Evolutionary conservation across 2,888 invertebrate genomes (phyloP).

Genomic region (Plagodis dolabraria): DNA sequence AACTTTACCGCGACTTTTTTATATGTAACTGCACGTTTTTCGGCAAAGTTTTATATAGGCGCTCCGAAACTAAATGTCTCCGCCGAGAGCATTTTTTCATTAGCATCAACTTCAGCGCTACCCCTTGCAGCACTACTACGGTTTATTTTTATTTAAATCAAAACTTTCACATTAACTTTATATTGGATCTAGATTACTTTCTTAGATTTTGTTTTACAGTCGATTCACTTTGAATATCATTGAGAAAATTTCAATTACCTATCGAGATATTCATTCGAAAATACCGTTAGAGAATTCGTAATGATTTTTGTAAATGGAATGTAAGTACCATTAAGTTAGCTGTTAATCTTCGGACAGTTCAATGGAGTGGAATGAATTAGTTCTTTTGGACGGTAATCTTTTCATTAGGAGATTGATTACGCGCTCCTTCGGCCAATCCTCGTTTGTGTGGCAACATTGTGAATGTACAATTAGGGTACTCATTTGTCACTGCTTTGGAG

Average conservation of each 20-base stretch:
- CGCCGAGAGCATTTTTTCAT: slow-evolving; percentile 34
- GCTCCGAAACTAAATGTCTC: slow-evolving; percentile 22
- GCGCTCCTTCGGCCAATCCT: slow-evolving; percentile 45
- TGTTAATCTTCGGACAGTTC: slow-evolving; percentile 44
- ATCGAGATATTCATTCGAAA: slow-evolving; percentile 7
- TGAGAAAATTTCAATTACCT: slow-evolving; percentile 10
- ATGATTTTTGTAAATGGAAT: slow-evolving; percentile 28
- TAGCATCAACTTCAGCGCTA: slow-evolving; percentile 22
- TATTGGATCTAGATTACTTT: slow-evolving; percentile 23
- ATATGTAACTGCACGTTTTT: slow-evolving; percentile 14
- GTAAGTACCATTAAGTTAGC: slow-evolving; percentile 33
- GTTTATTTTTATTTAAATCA: slow-evolving; percentile 15
- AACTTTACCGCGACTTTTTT: slow-evolving; percentile 13
- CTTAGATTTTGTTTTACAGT: slow-evolving; percentile 16
- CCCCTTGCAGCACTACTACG: slow-evolving; percentile 12
- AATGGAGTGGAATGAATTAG: slow-evolving; percentile 48
- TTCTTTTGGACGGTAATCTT: slow-evolving; percentile 47
- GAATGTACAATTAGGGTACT: slow-evolving; percentile 48
- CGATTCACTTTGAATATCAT: slow-evolving; percentile 18
- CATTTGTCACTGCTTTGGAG: slow-evolving; percentile 49
- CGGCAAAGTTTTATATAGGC: slow-evolving; percentile 22
- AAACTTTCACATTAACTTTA: slow-evolving; percentile 22
- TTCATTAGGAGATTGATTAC: slow-evolving; percentile 57
- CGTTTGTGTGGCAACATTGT: slow-evolving; percentile 47
- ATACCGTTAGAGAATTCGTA: slow-evolving; percentile 21